Evolutionary conservation across 2,888 invertebrate genomes (phyloP), one percentile per base, ranked within the genome.

Genomic region (Ariolimax columbianus): DNA sequence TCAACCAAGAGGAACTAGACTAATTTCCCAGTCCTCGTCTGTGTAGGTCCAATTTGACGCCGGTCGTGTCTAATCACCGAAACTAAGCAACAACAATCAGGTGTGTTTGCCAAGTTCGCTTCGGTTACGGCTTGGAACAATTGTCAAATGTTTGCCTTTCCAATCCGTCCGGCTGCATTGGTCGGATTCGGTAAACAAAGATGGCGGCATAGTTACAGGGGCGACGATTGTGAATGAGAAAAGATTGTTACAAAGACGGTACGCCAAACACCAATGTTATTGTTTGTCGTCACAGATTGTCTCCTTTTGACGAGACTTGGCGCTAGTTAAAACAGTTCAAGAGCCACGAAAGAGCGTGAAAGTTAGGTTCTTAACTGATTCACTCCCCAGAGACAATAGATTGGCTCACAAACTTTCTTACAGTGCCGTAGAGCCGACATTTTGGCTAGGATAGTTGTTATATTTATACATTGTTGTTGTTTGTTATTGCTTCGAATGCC

Each of bases 51-150:
- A 51, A 19, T 36, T 47, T 19, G 19, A 75, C 75, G 33, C 51
- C 51, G 33, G 23, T n/a, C 43, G 33, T 7, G 9, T 23, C 47
- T 40, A 51, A 70, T 68, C 70, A 80, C 68, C 33, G 68, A 43
- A 66, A 70, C 66, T 47, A 51, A 68, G 43, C 36, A 47, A 80
- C 70, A 68, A 33, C 68, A 47, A 30, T 68, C 47, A 63, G 30
- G 14, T n/a, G 30, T 82, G 82, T 82, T 73, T 73, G 59, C 55
- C 17, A n/a, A 43, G 66, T 47, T 78, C 43, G 79, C 36, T 40
- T 43, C 43, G 11, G 79, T 43, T 68, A 9, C 78, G 6, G 30
- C n/a, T 7, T n/a, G 79, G 17, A 79, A 33, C 68, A 68, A 59
- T 30, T 33, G 66, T 33, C n/a, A 36, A 66, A 33, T 79, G 66